Evolutionary conservation across 2,888 invertebrate genomes (phyloP).

Genomic region (Odontomyia ornata): DNA sequence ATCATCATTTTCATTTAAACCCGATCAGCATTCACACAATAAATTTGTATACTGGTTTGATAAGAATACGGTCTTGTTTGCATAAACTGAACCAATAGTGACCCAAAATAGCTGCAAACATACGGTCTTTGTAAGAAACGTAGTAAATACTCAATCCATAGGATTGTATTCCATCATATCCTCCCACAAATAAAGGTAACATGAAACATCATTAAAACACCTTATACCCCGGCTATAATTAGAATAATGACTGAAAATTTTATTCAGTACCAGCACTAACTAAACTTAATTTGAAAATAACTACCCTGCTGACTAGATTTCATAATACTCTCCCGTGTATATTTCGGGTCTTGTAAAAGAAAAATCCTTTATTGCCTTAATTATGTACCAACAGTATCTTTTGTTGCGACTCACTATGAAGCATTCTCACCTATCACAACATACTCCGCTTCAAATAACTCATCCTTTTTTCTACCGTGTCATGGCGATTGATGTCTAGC

Average conservation of each 20-base stretch:
- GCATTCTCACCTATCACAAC: conserved; percentile 25
- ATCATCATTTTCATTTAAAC: too few species aligned
- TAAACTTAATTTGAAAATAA: conserved; percentile 29
- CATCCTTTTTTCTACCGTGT: conserved; percentile 27
- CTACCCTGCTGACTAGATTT: conserved; percentile 17
- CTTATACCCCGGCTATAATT: conserved; percentile 19
- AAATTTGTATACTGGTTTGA: too few species aligned
- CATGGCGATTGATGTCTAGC: conserved; percentile 43
- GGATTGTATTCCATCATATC: neutral
- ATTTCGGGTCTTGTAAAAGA: neutral
- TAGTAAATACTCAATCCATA: too few species aligned
- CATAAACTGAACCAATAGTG: too few species aligned
- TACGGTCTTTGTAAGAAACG: too few species aligned
- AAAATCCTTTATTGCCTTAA: neutral
- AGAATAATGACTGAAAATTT: conserved; percentile 21
- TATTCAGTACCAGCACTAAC: neutral
- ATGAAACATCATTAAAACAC: conserved; percentile 6
- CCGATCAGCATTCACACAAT: too few species aligned
- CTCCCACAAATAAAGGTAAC: conserved; percentile 6
- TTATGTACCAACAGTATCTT: neutral
- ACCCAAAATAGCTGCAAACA: too few species aligned
- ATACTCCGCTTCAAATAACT: neutral
- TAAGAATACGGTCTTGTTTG: too few species aligned
- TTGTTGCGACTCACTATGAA: neutral
- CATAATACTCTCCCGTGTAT: neutral